phyloP scores from a whole-genome alignment of 2,797 vertebrate genomes.

The Arctocebus calabarensis region DNA sequence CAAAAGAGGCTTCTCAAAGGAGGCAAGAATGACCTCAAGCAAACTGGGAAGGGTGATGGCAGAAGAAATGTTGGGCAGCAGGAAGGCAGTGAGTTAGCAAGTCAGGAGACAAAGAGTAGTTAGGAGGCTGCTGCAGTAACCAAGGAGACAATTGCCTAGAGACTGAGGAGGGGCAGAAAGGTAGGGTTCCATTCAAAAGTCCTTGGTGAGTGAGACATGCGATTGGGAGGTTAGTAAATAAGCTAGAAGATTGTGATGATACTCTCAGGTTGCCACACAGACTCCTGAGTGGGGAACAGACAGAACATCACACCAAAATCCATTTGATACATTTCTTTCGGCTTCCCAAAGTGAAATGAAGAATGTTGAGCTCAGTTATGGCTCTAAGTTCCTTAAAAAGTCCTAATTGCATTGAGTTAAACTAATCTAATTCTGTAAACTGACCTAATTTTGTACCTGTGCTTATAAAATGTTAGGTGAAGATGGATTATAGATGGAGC shows the following conservation, averaged over 20 bases:
- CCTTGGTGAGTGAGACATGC: not conserved
- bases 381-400: not conserved
- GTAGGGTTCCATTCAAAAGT: not conserved
- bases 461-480: constrained; percentile 30
- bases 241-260: not conserved
- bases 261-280: not conserved
- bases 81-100: not conserved
- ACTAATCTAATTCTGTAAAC: not conserved
- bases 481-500: not conserved
- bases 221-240: not conserved
- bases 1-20: not conserved
- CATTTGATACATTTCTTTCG: not conserved
- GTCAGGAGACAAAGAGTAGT: not conserved
- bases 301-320: not conserved
- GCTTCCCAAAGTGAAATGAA: not conserved
- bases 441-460: not conserved
- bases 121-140: not conserved
- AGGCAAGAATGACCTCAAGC: not conserved
- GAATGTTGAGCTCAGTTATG: not conserved
- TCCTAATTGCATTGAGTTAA: constrained; percentile 27
- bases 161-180: not conserved
- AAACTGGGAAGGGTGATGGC: rapidly evolving
- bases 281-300: not conserved
- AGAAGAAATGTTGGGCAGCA: not conserved
- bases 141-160: not conserved